A percentile compares a stretch with the other conserved stretches of the same genome.
phyloP scores from a whole-genome alignment of 2,888 invertebrate genomes.

The Siphonodentalium dalli region DNA sequence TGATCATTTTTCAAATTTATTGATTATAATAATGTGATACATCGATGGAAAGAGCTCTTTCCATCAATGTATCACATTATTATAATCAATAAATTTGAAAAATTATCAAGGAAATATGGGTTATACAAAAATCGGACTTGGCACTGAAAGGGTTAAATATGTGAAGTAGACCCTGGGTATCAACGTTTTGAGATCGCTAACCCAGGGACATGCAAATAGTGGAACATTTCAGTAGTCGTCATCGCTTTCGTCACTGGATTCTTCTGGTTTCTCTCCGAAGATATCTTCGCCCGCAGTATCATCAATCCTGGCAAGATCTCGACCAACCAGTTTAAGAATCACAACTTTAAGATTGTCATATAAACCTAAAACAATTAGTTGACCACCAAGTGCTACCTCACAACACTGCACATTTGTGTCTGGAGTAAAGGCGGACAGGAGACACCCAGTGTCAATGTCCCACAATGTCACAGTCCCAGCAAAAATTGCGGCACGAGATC shows the following conservation, averaged over 20 bases:
- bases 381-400: slow-evolving; percentile 46
- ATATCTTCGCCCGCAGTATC: slow-evolving; percentile 41
- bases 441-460: slow-evolving; percentile 50
- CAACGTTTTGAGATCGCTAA: no score
- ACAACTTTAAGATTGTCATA: slow-evolving; percentile 53
- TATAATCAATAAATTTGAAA: no score
- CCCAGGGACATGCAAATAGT: no score
- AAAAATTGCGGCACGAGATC: slow-evolving; percentile 50
- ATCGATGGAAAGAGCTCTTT: no score
- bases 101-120: no score
- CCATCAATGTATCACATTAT: no score
- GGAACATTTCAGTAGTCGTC: no score
- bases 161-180: no score
- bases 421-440: slow-evolving; percentile 58
- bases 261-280: slow-evolving; percentile 47
- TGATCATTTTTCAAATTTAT: no score
- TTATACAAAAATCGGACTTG: no score
- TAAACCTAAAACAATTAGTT: slow-evolving; percentile 53
- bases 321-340: slow-evolving; percentile 40
- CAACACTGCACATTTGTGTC: slow-evolving; percentile 56
- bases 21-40: no score
- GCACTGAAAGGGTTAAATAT: no score
- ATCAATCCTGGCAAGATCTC: slow-evolving; percentile 28
- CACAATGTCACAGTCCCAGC: slow-evolving; percentile 61
- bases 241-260: slow-evolving; percentile 45